Percentiles rank a stretch among this genome's conserved stretches.
These are phyloP conservation scores for Diuraphis noxia DNA, from an alignment of 1,140 invertebrate genomes.

Conservation along the genomic window DNA sequence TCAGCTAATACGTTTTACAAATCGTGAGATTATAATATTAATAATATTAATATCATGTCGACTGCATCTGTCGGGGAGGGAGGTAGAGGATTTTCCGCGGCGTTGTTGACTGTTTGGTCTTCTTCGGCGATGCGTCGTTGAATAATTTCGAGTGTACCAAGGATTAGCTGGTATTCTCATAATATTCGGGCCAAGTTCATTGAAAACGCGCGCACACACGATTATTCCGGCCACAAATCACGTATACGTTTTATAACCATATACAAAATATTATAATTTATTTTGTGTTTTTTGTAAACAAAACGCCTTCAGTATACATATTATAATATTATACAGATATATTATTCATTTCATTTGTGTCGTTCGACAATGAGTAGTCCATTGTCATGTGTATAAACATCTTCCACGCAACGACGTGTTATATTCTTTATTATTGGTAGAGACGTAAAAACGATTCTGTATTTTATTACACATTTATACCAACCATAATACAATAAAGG, in stretches of 20 bases:
- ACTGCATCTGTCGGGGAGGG: neutral
- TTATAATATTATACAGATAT: neutral
- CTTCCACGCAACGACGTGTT: neutral
- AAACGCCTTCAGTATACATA: neutral
- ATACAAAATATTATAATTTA: slow-evolving; percentile 22
- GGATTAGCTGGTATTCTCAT: neutral
- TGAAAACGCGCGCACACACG: neutral
- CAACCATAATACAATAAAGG: too few relatives aligned
- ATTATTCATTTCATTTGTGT: neutral
- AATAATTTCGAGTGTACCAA: neutral
- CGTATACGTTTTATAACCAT: neutral
- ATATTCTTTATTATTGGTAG: neutral
- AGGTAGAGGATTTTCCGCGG: too few relatives aligned
- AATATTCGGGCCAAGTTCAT: slow-evolving; percentile 31
- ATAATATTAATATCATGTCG: neutral
- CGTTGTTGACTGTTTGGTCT: neutral
- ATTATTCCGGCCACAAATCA: neutral
- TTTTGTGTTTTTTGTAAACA: slow-evolving; percentile 23
- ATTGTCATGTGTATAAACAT: neutral
- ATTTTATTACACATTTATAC: neutral
- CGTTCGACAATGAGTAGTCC: neutral
- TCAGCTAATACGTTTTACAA: neutral
- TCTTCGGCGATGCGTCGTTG: neutral
- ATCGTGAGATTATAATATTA: neutral
- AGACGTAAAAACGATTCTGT: neutral